Evolutionary conservation across 2,113 vertebrate genomes (phyloP).

Genomic region (Equus przewalskii): DNA sequence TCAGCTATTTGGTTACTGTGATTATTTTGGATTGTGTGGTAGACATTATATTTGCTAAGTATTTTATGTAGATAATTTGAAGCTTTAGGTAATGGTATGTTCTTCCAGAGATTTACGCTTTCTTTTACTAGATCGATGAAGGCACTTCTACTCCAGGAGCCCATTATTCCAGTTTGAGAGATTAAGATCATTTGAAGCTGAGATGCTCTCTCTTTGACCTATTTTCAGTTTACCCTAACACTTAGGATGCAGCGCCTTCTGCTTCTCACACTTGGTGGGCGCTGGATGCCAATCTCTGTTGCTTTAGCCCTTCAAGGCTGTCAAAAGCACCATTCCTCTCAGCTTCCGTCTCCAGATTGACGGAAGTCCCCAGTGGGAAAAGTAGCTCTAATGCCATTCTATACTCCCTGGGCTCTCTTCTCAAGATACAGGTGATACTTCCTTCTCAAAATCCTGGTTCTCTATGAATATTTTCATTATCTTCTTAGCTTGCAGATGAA

Average conservation of each 20-base stretch:
- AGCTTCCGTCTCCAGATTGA: not conserved
- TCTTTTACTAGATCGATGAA: not conserved
- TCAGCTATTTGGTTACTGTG: not conserved
- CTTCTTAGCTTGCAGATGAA: not conserved
- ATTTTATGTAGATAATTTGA: conserved; percentile 2
- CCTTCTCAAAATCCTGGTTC: not conserved
- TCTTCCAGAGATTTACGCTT: conserved; percentile 4
- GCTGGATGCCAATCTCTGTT: not conserved
- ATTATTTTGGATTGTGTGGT: conserved; percentile 4
- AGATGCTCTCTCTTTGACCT: not conserved
- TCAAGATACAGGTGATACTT: not conserved
- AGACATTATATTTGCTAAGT: conserved; percentile 1
- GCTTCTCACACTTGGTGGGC: not conserved
- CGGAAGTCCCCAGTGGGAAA: not conserved
- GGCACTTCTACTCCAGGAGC: not conserved
- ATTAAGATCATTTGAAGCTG: not conserved
- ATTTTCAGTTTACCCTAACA: not conserved
- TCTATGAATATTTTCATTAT: not conserved
- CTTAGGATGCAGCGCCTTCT: not conserved
- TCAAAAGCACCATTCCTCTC: not conserved
- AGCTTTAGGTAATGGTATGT: not conserved
- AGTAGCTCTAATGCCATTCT: not conserved
- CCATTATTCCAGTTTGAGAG: not conserved
- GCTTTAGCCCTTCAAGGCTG: not conserved
- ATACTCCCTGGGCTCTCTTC: not conserved